Evolutionary conservation across 2,797 vertebrate species (phyloP), one percentile per base, ranked within the genome.

Genomic region (Tragelaphus oryx): DNA sequence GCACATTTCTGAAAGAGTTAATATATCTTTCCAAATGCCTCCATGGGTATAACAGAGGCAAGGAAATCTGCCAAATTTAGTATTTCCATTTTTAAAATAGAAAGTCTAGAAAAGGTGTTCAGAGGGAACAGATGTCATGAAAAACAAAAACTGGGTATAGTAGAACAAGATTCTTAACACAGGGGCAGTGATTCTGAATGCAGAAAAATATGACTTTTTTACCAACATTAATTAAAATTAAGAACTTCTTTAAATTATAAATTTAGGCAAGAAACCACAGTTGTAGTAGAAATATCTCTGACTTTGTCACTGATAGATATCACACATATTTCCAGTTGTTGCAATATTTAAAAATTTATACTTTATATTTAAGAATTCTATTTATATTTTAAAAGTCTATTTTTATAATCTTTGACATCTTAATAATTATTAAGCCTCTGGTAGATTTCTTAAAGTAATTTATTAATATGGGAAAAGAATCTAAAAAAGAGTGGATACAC

Each of bases 61-160:
- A 95, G 59, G 89, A n/a, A 83, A 83, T 78, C 12, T 84, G 46
- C 54, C 65, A 88, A 54, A 75, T 79, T 88, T 89, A 54, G 4
- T 60, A 52, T 68, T 89, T 94, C 83, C 24, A 80, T 57, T 59
- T 86, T 95, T 91, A 83, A 96, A 95, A 93, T 6, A 60, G 14
- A 65, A 88, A 82, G 41, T 87, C 41, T 83, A 44, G 13, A 84
- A 92, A n/a, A 89, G 48, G 46, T 59, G 5, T 12, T 86, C 30
- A 18, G 33, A 86, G 16, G 37, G 22, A 68, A 92, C 33, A 91
- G 89, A 83, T 1, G 37, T 82, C 46, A 84, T 54, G 18, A 75
- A 95, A 88, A 30, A 74, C 30, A 37, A 44, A 68, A 86, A 46
- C 4, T 59, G 37, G 52, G 17, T 68, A 65, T 18, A 65, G 37